Evolutionary conservation across 2,113 vertebrate species (phyloP).

Genomic region (Poicephalus gulielmi): DNA sequence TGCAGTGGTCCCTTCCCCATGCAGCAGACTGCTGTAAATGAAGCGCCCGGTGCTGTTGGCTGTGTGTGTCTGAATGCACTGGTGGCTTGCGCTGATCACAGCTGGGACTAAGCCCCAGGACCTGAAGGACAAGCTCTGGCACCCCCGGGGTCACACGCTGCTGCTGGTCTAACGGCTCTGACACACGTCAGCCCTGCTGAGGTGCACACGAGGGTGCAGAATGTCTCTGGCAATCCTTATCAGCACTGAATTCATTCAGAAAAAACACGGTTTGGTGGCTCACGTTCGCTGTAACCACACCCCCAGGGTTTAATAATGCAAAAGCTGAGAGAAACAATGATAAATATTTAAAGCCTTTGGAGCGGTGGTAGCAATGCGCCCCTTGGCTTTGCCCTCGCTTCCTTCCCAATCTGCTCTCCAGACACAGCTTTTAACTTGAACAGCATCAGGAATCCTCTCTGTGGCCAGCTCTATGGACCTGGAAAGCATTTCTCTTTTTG

Average conservation of each 20-base stretch:
- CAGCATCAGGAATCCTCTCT: neutral
- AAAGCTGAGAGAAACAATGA: neutral
- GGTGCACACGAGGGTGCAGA: neutral
- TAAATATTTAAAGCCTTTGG: constrained; percentile 32
- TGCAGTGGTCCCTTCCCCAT: neutral
- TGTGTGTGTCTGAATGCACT: neutral
- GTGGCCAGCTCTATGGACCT: accelerated
- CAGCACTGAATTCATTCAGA: neutral
- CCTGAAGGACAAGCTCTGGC: neutral
- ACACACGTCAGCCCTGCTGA: accelerated
- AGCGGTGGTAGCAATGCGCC: neutral
- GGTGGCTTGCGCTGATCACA: neutral
- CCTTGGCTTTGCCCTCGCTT: neutral
- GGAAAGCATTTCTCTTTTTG: neutral
- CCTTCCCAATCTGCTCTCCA: neutral
- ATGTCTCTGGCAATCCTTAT: neutral
- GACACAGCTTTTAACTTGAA: neutral
- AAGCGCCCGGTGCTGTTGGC: accelerated
- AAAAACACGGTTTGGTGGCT: neutral
- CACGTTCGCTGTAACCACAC: neutral
- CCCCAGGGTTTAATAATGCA: constrained; percentile 10
- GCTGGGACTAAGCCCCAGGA: neutral
- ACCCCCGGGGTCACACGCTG: neutral
- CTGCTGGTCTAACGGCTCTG: neutral
- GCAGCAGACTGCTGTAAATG: accelerated